These are phyloP conservation scores for Xanthorhoe designata DNA, from an alignment of 2,888 invertebrate species.

Conservation along the genomic window DNA sequence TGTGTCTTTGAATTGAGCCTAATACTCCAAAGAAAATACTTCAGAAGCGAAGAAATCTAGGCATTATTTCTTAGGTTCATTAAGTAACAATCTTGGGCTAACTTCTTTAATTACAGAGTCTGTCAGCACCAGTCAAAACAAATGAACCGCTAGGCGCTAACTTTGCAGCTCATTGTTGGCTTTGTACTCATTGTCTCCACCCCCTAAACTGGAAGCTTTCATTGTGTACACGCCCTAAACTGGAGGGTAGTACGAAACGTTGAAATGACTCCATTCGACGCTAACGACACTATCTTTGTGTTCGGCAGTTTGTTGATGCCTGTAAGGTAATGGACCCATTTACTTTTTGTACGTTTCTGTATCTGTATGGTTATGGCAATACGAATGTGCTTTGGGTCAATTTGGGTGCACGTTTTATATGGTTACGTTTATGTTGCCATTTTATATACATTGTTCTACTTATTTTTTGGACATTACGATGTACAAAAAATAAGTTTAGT, in stretches of 20 bases:
- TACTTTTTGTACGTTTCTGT: slow-evolving; percentile 37
- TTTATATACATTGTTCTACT: not conserved
- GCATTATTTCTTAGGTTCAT: not conserved
- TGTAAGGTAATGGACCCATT: slow-evolving; percentile 42
- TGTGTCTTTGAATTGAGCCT: not conserved
- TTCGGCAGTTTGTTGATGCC: slow-evolving; percentile 50
- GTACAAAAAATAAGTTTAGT: no score
- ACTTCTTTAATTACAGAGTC: slow-evolving; percentile 35
- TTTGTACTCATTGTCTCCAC: slow-evolving; percentile 41
- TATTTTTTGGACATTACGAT: not conserved
- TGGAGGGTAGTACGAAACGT: slow-evolving; percentile 31
- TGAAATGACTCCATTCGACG: slow-evolving; percentile 52
- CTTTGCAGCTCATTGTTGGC: slow-evolving; percentile 41
- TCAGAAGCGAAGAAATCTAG: not conserved
- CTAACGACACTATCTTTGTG: slow-evolving; percentile 63
- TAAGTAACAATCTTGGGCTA: slow-evolving; percentile 8
- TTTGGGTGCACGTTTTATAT: slow-evolving; percentile 12
- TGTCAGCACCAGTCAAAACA: slow-evolving; percentile 42
- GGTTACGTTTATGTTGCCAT: slow-evolving; percentile 1
- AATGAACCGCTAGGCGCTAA: slow-evolving; percentile 43
- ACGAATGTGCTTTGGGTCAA: slow-evolving; percentile 9
- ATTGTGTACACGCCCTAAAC: slow-evolving; percentile 26
- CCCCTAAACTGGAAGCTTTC: slow-evolving; percentile 23
- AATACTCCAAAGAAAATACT: not conserved
- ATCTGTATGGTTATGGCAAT: slow-evolving; percentile 19